Conservation (phyloP, 1,140 invertebrate species). For the Babylonia areolata region DNA sequence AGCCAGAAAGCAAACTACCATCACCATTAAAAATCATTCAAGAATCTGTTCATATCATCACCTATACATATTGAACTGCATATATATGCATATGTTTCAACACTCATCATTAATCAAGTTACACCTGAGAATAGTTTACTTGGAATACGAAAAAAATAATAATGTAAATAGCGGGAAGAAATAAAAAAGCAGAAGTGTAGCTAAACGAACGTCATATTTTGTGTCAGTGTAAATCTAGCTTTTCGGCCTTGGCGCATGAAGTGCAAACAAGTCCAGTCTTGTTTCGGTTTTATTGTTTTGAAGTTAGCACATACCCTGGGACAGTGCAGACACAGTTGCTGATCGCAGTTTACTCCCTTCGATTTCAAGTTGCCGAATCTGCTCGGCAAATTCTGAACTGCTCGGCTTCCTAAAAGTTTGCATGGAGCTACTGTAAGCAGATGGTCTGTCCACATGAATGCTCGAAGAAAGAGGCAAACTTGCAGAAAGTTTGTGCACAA, state of each 20-base stretch:
- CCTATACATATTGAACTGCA: too few relatives aligned
- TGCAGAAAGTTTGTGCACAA: not conserved
- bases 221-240: too few relatives aligned
- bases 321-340: conserved; percentile 40
- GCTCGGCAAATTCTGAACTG: conserved; percentile 58
- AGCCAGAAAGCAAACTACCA: too few relatives aligned
- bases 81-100: too few relatives aligned
- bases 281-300: conserved; percentile 28
- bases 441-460: not conserved
- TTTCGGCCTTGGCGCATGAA: conserved; percentile 16
- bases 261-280: conserved; percentile 53
- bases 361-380: conserved; percentile 64
- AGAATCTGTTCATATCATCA: too few relatives aligned
- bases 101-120: too few relatives aligned
- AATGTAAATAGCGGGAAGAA: too few relatives aligned
- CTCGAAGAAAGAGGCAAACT: conserved; percentile 19
- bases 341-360: conserved; percentile 66
- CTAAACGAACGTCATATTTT: too few relatives aligned
- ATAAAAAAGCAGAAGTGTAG: too few relatives aligned
- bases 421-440: conserved; percentile 7
- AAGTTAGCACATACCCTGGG: conserved; percentile 46
- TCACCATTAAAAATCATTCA: too few relatives aligned
- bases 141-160: too few relatives aligned
- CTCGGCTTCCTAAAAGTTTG: conserved; percentile 45
- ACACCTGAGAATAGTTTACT: too few relatives aligned